Evolutionary conservation across 2,888 invertebrate species (phyloP), one percentile per base, ranked within the genome.

Genomic region (Cordilura impudica): DNA sequence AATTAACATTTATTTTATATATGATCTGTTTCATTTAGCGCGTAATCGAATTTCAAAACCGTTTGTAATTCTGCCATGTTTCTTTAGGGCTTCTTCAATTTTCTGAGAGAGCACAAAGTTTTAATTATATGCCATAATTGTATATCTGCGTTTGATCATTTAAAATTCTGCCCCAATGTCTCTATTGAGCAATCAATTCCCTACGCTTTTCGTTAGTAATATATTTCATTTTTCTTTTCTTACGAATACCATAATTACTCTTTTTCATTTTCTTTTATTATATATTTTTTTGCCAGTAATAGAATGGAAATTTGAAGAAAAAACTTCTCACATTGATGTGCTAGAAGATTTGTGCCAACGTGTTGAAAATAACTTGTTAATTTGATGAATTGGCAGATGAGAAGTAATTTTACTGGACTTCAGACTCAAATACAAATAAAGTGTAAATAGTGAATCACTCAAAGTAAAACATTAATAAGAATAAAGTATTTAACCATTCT

Each of bases 291-390:
- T 23, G 5, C 35, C 23, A 12, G 26, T 12, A 6, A 19, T 19
- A 10, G 49, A 69, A 69, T 49, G 23, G 56, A 51, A 51, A 60
- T 51, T 58, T 19, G 51, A 58, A 51, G 26, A 49, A 70, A 70
- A 47, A 56, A 58, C 19, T 39, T 58, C n/a, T n/a, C 6, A 35
- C 23, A 70, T 58, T 10, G 60, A 70, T n/a, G 69, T 70, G 69
- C 60, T 70, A 69, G 58, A 29, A 43, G 65, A 67, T 67, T 67
- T 54, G 26, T 54, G n/a, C 14, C 19, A 43, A 67, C 54, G 54
- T 56, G 67, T 43, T 67, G 66, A 66, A 58, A 29, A 58, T 21
- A 35, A 56, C 49, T 16, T 69, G 21, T 53, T 53, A 53, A 12
- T 53, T 66, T 60, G 43, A 43, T 60, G 43, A 58, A 39, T 39